A percentile compares a stretch with the other conserved stretches of the same genome.
Evolutionary conservation across 1,140 invertebrate genomes (phyloP).

Genomic region (Bombus pascuorum): DNA sequence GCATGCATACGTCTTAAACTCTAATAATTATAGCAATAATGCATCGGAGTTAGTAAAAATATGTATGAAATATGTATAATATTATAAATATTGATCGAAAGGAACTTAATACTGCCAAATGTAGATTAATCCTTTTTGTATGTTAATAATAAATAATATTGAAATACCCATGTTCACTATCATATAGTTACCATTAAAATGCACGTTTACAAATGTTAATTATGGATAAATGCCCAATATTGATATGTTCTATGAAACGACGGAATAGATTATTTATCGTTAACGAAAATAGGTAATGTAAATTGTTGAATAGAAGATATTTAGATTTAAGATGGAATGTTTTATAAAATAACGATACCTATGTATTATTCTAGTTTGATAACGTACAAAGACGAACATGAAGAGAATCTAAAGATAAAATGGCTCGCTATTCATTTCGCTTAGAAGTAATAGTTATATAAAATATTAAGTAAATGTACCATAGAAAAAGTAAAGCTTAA

Average conservation of each 20-base stretch:
- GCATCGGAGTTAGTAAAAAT: slow-evolving; percentile 24
- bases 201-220: slow-evolving; percentile 52
- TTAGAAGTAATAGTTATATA: slow-evolving; percentile 23
- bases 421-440: slow-evolving; percentile 33
- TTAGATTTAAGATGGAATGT: slow-evolving; percentile 46
- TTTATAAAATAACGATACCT: slow-evolving; percentile 4
- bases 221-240: slow-evolving; percentile 73
- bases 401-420: slow-evolving; percentile 29
- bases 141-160: slow-evolving; percentile 35
- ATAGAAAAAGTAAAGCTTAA: slow-evolving; percentile 38
- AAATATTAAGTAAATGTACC: slow-evolving; percentile 2
- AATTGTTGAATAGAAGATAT: slow-evolving; percentile 4
- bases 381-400: neutral
- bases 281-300: slow-evolving; percentile 34
- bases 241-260: slow-evolving; percentile 73
- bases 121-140: neutral
- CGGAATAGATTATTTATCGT: slow-evolving; percentile 53
- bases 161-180: slow-evolving; percentile 31
- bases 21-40: slow-evolving; percentile 34
- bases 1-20: slow-evolving; percentile 22
- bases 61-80: slow-evolving; percentile 31
- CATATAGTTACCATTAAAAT: slow-evolving; percentile 54
- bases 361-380: slow-evolving; percentile 1
- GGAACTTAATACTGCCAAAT: slow-evolving; percentile 30
- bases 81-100: slow-evolving; percentile 10